Conservation (phyloP, 2,797 vertebrate species). For the Protosalanx chinensis region DNA sequence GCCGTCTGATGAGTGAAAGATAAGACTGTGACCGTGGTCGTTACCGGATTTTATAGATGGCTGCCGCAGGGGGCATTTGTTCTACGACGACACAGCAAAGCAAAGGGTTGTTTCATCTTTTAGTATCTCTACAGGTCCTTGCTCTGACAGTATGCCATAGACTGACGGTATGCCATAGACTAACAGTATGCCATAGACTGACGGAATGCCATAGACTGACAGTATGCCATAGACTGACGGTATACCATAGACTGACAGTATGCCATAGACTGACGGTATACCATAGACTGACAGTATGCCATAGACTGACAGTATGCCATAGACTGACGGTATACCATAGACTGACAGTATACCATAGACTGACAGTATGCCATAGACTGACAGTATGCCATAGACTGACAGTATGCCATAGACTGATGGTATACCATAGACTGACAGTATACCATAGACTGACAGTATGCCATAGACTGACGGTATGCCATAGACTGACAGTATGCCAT, state of each 20-base stretch:
- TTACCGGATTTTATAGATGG: conserved; percentile 24
- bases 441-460: conserved; percentile 22
- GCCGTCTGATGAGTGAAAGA: conserved; percentile 15
- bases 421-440: conserved; percentile 1
- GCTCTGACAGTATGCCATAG: conserved; percentile 7
- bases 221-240: conserved; percentile 23
- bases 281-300: conserved; percentile 26
- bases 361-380: conserved; percentile 24
- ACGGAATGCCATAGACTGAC: conserved; percentile 25
- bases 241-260: conserved; percentile 22
- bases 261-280: conserved; percentile 22
- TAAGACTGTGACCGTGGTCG: conserved; percentile 10
- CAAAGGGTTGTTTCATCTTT: conserved; percentile 26
- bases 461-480: conserved; percentile 26
- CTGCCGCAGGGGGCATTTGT: conserved; percentile 1
- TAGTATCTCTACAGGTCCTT: conserved; percentile 18
- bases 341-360: conserved; percentile 22
- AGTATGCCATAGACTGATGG: conserved; percentile 11
- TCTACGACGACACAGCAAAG: not conserved
- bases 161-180: conserved; percentile 22
- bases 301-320: conserved; percentile 30
- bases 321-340: no score
- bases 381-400: conserved; percentile 26
- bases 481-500: conserved; percentile 28
- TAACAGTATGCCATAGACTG: conserved; percentile 24